Evolutionary conservation across 2,113 vertebrate species (phyloP).

Genomic region (Nesoenas mayeri): DNA sequence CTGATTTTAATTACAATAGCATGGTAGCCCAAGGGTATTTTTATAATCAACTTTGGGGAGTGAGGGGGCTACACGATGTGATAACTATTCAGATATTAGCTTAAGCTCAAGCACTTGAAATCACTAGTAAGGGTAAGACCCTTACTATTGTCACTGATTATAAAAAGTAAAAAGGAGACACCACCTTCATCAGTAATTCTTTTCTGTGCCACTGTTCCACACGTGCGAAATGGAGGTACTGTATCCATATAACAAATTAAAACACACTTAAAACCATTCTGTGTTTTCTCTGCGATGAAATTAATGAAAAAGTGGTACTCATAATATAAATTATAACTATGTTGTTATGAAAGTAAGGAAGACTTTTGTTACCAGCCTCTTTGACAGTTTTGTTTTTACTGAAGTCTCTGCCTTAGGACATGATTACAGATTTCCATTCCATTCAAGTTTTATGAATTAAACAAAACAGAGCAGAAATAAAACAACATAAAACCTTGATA

Average conservation of each 20-base stretch:
- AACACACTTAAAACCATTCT: not conserved
- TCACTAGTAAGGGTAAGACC: accelerated
- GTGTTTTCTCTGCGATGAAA: not conserved
- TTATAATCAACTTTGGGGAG: not conserved
- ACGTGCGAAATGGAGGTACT: accelerated
- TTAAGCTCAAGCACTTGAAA: not conserved
- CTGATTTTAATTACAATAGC: not conserved
- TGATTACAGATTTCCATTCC: not conserved
- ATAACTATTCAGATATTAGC: not conserved
- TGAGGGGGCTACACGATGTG: accelerated
- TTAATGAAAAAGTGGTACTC: not conserved
- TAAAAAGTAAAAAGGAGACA: not conserved
- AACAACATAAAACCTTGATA: conserved; percentile 11
- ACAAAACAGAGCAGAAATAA: conserved; percentile 19
- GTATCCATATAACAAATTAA: not conserved
- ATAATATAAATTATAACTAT: not conserved
- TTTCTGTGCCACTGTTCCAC: not conserved
- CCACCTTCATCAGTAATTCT: not conserved
- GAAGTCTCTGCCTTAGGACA: conserved; percentile 11
- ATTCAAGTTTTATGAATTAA: conserved; percentile 35
- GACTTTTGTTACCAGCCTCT: not conserved
- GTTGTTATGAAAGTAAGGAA: not conserved
- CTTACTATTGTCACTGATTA: not conserved
- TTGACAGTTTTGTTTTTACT: not conserved
- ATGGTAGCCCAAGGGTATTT: accelerated